Evolutionary conservation across 2,113 vertebrate species (phyloP), one percentile per base, ranked within the genome.

Genomic region (Petrocephalus zakoni): DNA sequence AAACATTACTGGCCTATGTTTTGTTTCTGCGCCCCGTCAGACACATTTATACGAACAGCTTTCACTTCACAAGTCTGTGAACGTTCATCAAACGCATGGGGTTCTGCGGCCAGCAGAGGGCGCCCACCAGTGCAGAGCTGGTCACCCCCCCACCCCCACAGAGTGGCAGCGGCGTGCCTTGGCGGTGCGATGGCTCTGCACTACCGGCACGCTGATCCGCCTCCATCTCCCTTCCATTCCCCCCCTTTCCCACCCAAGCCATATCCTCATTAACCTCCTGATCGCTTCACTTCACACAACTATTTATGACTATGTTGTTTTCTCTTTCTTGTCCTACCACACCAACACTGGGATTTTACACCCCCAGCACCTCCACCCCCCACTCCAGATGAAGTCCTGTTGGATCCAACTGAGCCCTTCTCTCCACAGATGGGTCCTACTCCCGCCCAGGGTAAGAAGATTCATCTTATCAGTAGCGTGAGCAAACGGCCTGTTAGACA

Each of bases 321-420:
- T 11, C 93, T 49, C n/a, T 11, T 55, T 22, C 34, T 55, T 29
- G n/a, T 19, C 9, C 52, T 13, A 19, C 52, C 51, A 86, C 84
- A 52, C 25, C n/a, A 91, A 91, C 93, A 90, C 93, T 91, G 92
- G 88, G 81, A 83, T 47, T 49, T 83, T 47, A 83, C 81, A 49
- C 89, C 19, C 87, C 68, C 5, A 15, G 22, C 37, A 42, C 37
- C 75, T 15, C 42, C 46, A 52, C 46, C n/a, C 89, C 91, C 83
- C 75, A 82, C 89, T 87, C 87, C 84, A 92, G 92, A 94, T 93
- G 91, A 94, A 92, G 49, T 4, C 58, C n/a, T 87, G 87, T 91
- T 89, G 90, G 91, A 88, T 94, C 93, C 93, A 93, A 93, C 95
- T 94, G 94, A 93, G 94, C 90, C 90, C 92, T 93, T 94, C 93